phyloP scores from a whole-genome alignment of 2,113 vertebrate genomes.

The Salvator merianae region DNA sequence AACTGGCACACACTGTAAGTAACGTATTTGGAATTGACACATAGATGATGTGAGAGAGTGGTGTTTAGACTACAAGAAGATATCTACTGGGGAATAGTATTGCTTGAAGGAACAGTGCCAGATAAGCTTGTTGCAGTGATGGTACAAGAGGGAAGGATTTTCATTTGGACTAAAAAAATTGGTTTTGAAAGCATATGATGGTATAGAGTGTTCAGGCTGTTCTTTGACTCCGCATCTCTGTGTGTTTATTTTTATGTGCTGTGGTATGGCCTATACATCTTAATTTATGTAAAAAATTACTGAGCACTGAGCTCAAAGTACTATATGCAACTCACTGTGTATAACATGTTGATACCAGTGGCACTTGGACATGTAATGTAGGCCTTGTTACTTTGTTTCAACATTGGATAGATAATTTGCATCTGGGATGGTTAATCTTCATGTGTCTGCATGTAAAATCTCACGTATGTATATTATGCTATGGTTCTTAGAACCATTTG shows the following conservation, averaged over 20 bases:
- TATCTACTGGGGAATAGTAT: slow-evolving; percentile 52
- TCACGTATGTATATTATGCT: neutral
- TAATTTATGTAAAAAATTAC: neutral
- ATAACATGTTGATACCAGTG: neutral
- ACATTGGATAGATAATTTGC: neutral
- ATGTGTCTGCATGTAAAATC: neutral
- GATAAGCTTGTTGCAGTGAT: slow-evolving; percentile 21
- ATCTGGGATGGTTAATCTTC: neutral
- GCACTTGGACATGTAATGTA: neutral
- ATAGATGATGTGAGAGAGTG: slow-evolving; percentile 44
- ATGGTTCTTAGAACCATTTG: neutral
- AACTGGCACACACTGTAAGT: slow-evolving; percentile 5
- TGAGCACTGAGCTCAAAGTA: neutral
- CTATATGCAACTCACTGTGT: neutral
- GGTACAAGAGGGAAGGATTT: neutral
- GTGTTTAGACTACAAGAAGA: slow-evolving; percentile 47
- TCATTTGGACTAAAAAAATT: neutral
- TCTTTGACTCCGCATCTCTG: too few species aligned
- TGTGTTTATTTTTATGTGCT: neutral
- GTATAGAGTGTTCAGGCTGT: too few species aligned
- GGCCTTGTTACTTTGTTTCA: neutral
- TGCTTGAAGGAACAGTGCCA: slow-evolving; percentile 50
- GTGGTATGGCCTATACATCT: neutral
- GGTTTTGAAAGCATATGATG: neutral
- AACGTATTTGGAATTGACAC: neutral